phyloP scores from a whole-genome alignment of 2,113 vertebrate genomes.

The Leptodactylus fuscus region DNA sequence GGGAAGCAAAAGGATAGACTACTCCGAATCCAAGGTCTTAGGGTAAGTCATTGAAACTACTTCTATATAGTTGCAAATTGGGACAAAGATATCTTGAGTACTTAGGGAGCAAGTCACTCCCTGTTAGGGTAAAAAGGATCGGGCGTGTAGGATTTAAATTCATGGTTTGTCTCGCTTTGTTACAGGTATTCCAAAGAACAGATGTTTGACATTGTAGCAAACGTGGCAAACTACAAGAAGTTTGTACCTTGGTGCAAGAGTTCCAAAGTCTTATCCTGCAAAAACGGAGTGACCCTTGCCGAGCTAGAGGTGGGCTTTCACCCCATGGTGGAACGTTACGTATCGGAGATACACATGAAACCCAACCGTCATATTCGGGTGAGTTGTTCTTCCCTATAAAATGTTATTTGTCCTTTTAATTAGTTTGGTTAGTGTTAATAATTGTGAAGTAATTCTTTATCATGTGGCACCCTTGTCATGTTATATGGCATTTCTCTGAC shows the following conservation, averaged over 20 bases:
- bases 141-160: too few relatives aligned
- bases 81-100: too few relatives aligned
- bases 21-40: slow-evolving; percentile 70
- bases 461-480: background rate
- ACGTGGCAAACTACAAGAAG: slow-evolving; percentile 73
- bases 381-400: slow-evolving; percentile 44
- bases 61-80: too few relatives aligned
- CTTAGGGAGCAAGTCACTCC: too few relatives aligned
- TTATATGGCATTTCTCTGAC: background rate
- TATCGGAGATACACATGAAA: slow-evolving; percentile 73
- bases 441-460: background rate
- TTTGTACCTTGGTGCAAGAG: slow-evolving; percentile 83
- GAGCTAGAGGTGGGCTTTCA: slow-evolving; percentile 80
- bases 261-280: slow-evolving; percentile 67
- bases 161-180: background rate
- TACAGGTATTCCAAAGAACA: slow-evolving; percentile 75
- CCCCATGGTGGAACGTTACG: slow-evolving; percentile 74
- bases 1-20: slow-evolving; percentile 70
- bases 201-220: slow-evolving; percentile 76
- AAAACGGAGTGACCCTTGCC: slow-evolving; percentile 61
- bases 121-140: too few relatives aligned
- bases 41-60: slow-evolving; percentile 68
- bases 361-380: slow-evolving; percentile 77
- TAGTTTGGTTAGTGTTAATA: background rate
- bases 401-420: background rate